Evolutionary conservation across 2,888 invertebrate species (phyloP), one percentile per base, ranked within the genome.

Genomic region (Clitarchus hookeri): DNA sequence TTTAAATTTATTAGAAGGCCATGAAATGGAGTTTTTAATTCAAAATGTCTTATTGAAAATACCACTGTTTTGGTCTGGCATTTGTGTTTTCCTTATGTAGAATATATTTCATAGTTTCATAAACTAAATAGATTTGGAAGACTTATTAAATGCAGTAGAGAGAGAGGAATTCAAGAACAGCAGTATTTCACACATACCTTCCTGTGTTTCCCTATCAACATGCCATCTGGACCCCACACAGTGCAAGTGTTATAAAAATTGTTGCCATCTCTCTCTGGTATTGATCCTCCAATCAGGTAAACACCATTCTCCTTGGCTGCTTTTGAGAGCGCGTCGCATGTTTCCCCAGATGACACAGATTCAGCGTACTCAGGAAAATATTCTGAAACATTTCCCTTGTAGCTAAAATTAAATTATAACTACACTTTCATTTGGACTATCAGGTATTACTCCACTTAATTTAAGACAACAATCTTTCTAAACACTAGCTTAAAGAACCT

Each of bases 361-460:
- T 99, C 99, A 0, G 98, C 96, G 91, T 97, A 97, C 89, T 97
- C 94, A 0, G 94, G 92, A 91, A 98, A 98, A 91, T 95, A 96
- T 89, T 95, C 94, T 92, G 87, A 0, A 88, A 87, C 84, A 88
- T 65, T 65, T 84, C 48, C 83, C 36, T 23, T 44, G 16, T 13
- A 84, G n/a, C 4, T 36, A 84, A 84, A 84, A 36, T 16, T 36
- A 36, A 36, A 36, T 36, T 1, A 1, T 36, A 36, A 36, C 36
- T 36, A 36, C 36, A 36, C 36, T 36, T 36, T 36, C 36, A 36
- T 36, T 36, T 36, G 4, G 36, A 36, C 36, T 36, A 36, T 36
- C 36, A 36, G n/a, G n/a, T n/a, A n/a, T 36, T 4, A 36, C 2
- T 1, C 4, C 36, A 36, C 36, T 36, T 36, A 3, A 36, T 36